phyloP scores from a whole-genome alignment of 2,888 invertebrate genomes.

The Stenchaetothrips biformis region DNA sequence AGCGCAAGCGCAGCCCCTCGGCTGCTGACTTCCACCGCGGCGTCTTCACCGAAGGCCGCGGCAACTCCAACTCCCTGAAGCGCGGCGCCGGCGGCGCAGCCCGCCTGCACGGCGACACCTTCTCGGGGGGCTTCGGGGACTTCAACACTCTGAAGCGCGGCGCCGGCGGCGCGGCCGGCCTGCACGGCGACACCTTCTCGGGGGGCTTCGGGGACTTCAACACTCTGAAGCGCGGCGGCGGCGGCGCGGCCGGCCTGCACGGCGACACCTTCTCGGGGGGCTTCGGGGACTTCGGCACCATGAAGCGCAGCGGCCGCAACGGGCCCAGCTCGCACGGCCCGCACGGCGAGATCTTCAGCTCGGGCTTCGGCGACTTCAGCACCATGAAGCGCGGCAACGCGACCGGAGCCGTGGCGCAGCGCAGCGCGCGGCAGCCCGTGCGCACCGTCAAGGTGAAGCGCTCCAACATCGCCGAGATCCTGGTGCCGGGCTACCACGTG shows the following conservation, averaged over 20 bases:
- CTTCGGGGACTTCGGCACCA: slow-evolving; percentile 39
- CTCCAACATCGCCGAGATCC: slow-evolving; percentile 17
- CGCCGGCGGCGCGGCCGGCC: slow-evolving; percentile 38
- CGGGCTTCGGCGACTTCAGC: slow-evolving; percentile 40
- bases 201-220: slow-evolving; percentile 42
- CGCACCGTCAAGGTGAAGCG: slow-evolving; percentile 20
- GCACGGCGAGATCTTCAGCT: slow-evolving; percentile 39
- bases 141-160: slow-evolving; percentile 40
- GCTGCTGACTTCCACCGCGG: slow-evolving; percentile 41
- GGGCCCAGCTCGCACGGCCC: slow-evolving; percentile 34
- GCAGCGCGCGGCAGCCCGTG: background rate
- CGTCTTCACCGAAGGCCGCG: slow-evolving; percentile 39
- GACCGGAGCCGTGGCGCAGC: background rate
- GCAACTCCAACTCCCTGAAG: slow-evolving; percentile 38
- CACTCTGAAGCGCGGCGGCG: slow-evolving; percentile 38
- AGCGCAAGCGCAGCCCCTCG: slow-evolving; percentile 22
- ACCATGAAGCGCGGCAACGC: slow-evolving; percentile 35
- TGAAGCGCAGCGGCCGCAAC: background rate
- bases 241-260: slow-evolving; percentile 41
- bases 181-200: slow-evolving; percentile 43
- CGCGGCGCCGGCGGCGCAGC: slow-evolving; percentile 36
- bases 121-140: slow-evolving; percentile 40
- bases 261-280: slow-evolving; percentile 42
- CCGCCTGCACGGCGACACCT: slow-evolving; percentile 41
- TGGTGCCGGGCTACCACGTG: slow-evolving; percentile 14